Conservation (phyloP, 2,888 invertebrate species). For the Azorinus chamasolen region DNA sequence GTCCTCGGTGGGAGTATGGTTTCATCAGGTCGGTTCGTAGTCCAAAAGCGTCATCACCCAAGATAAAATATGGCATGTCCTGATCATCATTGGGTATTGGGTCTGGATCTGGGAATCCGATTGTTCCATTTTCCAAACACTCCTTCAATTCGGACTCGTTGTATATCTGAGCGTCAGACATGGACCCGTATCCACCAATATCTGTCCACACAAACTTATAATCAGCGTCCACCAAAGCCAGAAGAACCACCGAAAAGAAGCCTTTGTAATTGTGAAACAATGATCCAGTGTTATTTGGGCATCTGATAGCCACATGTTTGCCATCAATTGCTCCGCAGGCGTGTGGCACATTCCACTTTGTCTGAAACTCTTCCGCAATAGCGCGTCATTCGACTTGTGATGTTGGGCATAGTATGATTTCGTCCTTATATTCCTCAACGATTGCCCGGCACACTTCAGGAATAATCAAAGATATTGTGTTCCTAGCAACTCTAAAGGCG, state of each 20-base stretch:
- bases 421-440: slow-evolving; percentile 24
- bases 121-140: slow-evolving; percentile 33
- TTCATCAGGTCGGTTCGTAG: slow-evolving; percentile 66
- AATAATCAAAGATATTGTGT: slow-evolving; percentile 4
- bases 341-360: slow-evolving; percentile 61
- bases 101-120: slow-evolving; percentile 52
- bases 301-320: slow-evolving; percentile 62
- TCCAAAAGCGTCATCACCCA: too few relatives aligned
- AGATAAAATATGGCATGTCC: too few relatives aligned
- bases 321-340: slow-evolving; percentile 67
- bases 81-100: slow-evolving; percentile 55
- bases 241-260: too few relatives aligned
- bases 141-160: slow-evolving; percentile 51
- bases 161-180: slow-evolving; percentile 54
- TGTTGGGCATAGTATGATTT: slow-evolving; percentile 37
- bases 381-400: slow-evolving; percentile 52
- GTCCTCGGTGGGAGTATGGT: slow-evolving; percentile 48
- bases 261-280: slow-evolving; percentile 67
- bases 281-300: slow-evolving; percentile 33
- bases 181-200: slow-evolving; percentile 34
- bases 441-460: too few relatives aligned
- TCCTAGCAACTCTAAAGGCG: slow-evolving; percentile 13
- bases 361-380: slow-evolving; percentile 44
- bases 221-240: slow-evolving; percentile 66
- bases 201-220: slow-evolving; percentile 67